Conservation (phyloP, 2,888 invertebrate genomes). For the Pollenia labialis region DNA sequence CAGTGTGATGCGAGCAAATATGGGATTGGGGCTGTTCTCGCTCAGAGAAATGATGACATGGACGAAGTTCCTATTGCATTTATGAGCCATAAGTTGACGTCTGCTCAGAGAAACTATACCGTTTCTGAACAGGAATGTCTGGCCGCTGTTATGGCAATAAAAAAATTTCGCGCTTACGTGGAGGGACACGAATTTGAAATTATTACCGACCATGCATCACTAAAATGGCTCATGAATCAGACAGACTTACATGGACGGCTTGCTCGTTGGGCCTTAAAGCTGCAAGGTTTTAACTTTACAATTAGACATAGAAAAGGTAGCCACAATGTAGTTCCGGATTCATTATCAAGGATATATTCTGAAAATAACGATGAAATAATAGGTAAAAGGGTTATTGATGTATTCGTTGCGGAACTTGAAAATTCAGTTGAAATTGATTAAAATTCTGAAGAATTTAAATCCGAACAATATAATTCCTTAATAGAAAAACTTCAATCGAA, state of each 20-base stretch:
- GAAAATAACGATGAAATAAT: not conserved
- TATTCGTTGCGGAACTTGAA: not conserved
- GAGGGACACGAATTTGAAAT: no score
- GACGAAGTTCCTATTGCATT: constrained; percentile 1
- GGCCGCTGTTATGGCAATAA: constrained; percentile 11
- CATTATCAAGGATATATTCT: not conserved
- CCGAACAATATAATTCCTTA: not conserved
- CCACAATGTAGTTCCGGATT: not conserved
- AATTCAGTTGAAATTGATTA: constrained; percentile 26
- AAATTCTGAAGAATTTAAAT: not conserved
- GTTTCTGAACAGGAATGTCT: constrained; percentile 38
- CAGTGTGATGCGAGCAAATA: constrained; percentile 18
- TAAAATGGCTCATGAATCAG: no score
- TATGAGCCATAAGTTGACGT: not conserved
- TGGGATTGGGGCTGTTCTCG: not conserved
- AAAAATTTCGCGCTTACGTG: constrained; percentile 11
- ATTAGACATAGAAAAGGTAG: no score
- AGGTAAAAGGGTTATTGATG: not conserved
- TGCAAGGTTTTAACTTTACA: no score
- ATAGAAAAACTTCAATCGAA: not conserved
- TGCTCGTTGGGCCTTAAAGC: no score
- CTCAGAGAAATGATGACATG: not conserved
- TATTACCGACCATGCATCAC: no score
- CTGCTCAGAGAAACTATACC: constrained; percentile 18
- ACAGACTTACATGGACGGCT: no score